Evolutionary conservation across 2,797 vertebrate species (phyloP).

Genomic region (Taenioides sp.): DNA sequence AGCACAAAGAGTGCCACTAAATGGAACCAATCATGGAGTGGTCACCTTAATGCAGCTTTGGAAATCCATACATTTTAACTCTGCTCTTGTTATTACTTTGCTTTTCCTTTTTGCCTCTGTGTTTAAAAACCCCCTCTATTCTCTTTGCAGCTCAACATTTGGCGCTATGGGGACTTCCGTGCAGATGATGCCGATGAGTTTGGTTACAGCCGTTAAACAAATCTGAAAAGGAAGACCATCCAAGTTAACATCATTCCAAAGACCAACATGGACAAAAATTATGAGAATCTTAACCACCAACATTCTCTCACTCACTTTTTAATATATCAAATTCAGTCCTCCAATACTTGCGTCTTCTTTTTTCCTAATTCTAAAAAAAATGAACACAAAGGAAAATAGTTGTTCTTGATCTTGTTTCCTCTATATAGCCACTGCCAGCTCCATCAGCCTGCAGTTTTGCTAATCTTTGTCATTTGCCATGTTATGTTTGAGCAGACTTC

Average conservation of each 20-base stretch:
- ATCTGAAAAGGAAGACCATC: slow-evolving; percentile 40
- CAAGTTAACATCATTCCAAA: slow-evolving; percentile 76
- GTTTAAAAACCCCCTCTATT: slow-evolving; percentile 28
- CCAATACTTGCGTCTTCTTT: slow-evolving; percentile 32
- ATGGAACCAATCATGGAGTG: slow-evolving; percentile 31
- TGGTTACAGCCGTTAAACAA: slow-evolving; percentile 86
- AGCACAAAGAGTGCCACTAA: slow-evolving; percentile 50
- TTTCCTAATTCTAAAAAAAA: slow-evolving; percentile 23
- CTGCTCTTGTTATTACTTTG: background rate
- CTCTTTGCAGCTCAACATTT: slow-evolving; percentile 87
- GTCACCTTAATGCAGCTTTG: slow-evolving; percentile 24
- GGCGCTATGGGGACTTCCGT: slow-evolving; percentile 96
- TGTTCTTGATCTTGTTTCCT: slow-evolving; percentile 25
- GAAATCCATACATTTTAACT: slow-evolving; percentile 13
- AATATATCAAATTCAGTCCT: slow-evolving; percentile 56
- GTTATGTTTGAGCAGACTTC: slow-evolving; percentile 55
- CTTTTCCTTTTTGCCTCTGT: slow-evolving; percentile 12
- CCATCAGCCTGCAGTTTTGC: slow-evolving; percentile 56
- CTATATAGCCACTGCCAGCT: slow-evolving; percentile 49
- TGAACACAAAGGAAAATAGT: slow-evolving; percentile 13
- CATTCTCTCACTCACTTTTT: slow-evolving; percentile 57
- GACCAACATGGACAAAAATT: slow-evolving; percentile 69
- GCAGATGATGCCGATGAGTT: slow-evolving; percentile 94
- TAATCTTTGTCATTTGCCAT: slow-evolving; percentile 60
- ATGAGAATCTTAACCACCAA: slow-evolving; percentile 63